phyloP scores from a whole-genome alignment of 1,140 invertebrate genomes.

The Tribolium castaneum region DNA sequence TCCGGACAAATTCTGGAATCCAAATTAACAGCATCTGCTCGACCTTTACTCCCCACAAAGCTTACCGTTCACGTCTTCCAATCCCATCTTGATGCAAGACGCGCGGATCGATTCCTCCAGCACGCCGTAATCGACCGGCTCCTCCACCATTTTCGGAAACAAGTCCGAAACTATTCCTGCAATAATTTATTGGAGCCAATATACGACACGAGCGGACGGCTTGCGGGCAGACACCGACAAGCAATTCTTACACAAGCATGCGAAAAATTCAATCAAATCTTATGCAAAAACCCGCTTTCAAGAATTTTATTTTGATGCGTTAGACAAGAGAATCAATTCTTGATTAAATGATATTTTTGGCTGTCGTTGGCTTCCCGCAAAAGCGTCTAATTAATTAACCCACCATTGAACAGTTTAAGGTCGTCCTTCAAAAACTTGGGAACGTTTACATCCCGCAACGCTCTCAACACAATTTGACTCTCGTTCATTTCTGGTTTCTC shows the following conservation, averaged over 20 bases:
- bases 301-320: too few relatives aligned
- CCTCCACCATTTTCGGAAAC: conserved; percentile 74
- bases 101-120: conserved; percentile 65
- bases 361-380: too few relatives aligned
- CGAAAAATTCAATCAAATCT: too few relatives aligned
- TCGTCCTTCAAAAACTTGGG: conserved; percentile 80
- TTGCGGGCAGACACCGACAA: too few relatives aligned
- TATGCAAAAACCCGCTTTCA: too few relatives aligned
- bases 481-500: conserved; percentile 74
- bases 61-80: conserved; percentile 71
- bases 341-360: too few relatives aligned
- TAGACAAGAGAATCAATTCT: too few relatives aligned
- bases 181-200: conserved; percentile 21
- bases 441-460: conserved; percentile 78
- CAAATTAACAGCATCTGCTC: conserved; percentile 2
- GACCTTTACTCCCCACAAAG: background rate
- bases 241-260: too few relatives aligned
- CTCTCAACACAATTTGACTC: conserved; percentile 68
- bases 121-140: conserved; percentile 70
- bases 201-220: background rate
- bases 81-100: conserved; percentile 60
- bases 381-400: background rate
- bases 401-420: conserved; percentile 74
- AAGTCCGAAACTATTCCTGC: conserved; percentile 78
- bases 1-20: conserved; percentile 75